Percentiles rank a stretch among this genome's conserved stretches.
phyloP scores from a whole-genome alignment of 2,888 invertebrate genomes.

The Liopterus haemorrhoidalis region DNA sequence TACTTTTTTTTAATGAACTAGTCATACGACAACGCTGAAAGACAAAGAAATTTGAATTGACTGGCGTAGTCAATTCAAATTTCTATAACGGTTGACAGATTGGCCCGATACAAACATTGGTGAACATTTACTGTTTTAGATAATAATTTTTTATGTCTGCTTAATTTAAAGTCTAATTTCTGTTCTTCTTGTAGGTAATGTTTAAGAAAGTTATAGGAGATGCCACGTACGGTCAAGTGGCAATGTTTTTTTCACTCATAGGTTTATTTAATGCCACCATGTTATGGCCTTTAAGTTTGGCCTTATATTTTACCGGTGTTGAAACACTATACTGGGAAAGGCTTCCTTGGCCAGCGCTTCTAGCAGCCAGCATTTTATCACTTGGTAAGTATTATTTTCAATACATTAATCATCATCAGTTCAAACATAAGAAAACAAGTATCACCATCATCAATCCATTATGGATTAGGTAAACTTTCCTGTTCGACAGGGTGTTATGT shows the following conservation, averaged over 20 bases:
- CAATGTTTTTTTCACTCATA: constrained; percentile 86
- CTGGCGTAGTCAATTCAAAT: no score
- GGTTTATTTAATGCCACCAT: constrained; percentile 83
- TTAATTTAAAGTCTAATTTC: constrained; percentile 8
- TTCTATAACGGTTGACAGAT: no score
- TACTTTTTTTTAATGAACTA: no score
- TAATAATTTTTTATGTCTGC: constrained; percentile 9
- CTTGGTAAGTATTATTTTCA: constrained; percentile 67
- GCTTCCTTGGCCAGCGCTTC: constrained; percentile 82
- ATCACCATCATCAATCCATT: no score
- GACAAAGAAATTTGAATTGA: no score
- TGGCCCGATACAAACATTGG: no score
- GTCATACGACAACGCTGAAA: no score
- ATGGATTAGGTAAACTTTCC: no score
- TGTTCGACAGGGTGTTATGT: no score
- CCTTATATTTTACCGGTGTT: constrained; percentile 77
- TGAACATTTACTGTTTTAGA: background rate
- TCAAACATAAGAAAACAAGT: no score
- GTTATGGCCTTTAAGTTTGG: constrained; percentile 86
- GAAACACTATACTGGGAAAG: constrained; percentile 77
- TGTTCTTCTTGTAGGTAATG: constrained; percentile 65
- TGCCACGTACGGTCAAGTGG: constrained; percentile 85
- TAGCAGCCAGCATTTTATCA: constrained; percentile 72
- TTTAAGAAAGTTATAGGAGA: constrained; percentile 93
- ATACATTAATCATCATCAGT: no score